Conservation (phyloP, 2,888 invertebrate genomes). For the Chloroclysta siterata region DNA sequence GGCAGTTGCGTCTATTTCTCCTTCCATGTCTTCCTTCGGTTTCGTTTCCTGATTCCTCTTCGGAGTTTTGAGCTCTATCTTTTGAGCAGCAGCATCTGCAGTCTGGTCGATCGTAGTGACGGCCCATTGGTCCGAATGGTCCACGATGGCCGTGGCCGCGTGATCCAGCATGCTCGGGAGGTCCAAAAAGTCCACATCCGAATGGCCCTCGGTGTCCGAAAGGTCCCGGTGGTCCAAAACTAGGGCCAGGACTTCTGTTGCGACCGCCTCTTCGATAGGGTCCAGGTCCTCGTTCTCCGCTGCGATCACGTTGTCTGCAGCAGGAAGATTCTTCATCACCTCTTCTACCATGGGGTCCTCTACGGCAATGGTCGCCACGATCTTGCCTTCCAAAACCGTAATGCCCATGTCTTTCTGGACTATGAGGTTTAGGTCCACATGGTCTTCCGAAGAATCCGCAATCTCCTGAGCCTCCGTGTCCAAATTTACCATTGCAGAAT, state of each 20-base stretch:
- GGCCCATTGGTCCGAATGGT: slow-evolving; percentile 13
- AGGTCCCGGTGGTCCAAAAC: slow-evolving; percentile 10
- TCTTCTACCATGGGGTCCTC: slow-evolving; percentile 1
- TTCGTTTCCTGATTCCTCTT: slow-evolving; percentile 33
- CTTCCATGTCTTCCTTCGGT: slow-evolving; percentile 22
- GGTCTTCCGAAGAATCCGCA: not conserved
- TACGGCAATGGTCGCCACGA: slow-evolving; percentile 2
- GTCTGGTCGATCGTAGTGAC: not conserved
- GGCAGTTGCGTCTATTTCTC: slow-evolving; percentile 21
- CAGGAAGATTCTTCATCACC: slow-evolving; percentile 7
- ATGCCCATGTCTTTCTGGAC: slow-evolving; percentile 6
- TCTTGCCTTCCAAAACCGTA: not conserved
- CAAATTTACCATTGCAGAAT: too few species aligned
- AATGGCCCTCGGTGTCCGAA: not conserved
- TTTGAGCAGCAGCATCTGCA: slow-evolving; percentile 6
- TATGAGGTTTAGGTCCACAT: not conserved
- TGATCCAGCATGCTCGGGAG: slow-evolving; percentile 5
- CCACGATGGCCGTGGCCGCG: slow-evolving; percentile 5
- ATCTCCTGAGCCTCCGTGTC: not conserved
- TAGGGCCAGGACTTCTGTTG: not conserved
- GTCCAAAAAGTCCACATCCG: slow-evolving; percentile 7
- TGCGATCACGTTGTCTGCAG: not conserved
- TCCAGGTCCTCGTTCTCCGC: slow-evolving; percentile 1
- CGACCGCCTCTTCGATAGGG: not conserved
- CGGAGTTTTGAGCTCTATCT: slow-evolving; percentile 9